A percentile compares a stretch with the other conserved stretches of the same genome.
Conservation (phyloP, 2,888 invertebrate genomes). For the Tachina lurida region DNA sequence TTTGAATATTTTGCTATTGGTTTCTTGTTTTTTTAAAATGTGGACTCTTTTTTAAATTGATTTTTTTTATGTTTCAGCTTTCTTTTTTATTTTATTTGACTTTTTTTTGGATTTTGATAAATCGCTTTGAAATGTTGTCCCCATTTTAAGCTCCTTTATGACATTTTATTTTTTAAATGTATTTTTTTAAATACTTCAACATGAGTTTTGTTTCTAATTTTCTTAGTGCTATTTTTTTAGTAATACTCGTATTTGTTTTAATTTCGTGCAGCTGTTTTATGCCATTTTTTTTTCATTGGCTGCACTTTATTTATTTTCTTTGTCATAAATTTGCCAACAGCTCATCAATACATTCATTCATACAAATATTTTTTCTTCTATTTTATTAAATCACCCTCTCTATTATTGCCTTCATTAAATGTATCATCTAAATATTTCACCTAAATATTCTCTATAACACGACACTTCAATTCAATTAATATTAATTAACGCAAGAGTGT, state of each 20-base stretch:
- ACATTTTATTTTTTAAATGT: too few species aligned
- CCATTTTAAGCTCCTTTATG: too few species aligned
- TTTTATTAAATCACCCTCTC: slow-evolving; percentile 31
- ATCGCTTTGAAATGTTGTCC: too few species aligned
- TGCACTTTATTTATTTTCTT: not conserved
- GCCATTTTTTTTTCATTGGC: not conserved
- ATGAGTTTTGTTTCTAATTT: too few species aligned
- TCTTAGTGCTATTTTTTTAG: too few species aligned
- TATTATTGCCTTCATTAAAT: slow-evolving; percentile 18
- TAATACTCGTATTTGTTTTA: not conserved
- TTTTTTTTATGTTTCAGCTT: too few species aligned
- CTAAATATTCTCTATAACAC: slow-evolving; percentile 22
- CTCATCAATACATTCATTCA: slow-evolving; percentile 14
- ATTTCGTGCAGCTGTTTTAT: not conserved
- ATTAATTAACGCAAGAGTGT: slow-evolving; percentile 35
- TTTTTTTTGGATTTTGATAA: too few species aligned
- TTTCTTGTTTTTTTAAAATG: too few species aligned
- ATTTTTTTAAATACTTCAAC: too few species aligned
- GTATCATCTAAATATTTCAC: slow-evolving; percentile 43
- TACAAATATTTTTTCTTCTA: not conserved
- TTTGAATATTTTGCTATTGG: too few species aligned
- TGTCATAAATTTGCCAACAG: slow-evolving; percentile 13
- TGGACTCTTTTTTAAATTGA: too few species aligned
- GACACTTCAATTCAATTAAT: slow-evolving; percentile 43
- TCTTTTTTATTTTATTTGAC: too few species aligned